Conservation (phyloP, 2,888 invertebrate genomes). For the Thymelicus lineola region DNA sequence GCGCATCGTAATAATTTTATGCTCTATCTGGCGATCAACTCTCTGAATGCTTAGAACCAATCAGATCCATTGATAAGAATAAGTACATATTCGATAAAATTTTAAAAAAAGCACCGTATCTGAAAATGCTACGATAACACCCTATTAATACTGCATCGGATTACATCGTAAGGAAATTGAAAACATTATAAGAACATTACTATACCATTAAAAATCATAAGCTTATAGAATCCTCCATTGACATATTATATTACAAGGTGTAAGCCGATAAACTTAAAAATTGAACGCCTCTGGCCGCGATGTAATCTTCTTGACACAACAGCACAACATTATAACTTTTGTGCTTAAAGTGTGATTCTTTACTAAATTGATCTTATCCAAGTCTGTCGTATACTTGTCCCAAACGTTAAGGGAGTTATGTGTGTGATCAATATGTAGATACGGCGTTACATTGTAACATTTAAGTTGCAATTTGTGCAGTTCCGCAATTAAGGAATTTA, state of each 20-base stretch:
- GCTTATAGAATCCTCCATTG: background rate
- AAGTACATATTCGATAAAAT: too few species aligned
- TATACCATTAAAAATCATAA: background rate
- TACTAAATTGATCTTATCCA: constrained; percentile 3
- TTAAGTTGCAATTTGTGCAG: background rate
- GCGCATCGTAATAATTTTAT: too few species aligned
- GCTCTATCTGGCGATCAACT: too few species aligned
- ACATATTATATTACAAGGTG: background rate
- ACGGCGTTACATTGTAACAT: background rate
- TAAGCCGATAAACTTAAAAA: constrained; percentile 7
- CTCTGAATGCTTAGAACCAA: too few species aligned
- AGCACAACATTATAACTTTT: background rate
- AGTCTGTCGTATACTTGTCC: background rate
- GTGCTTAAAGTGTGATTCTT: background rate
- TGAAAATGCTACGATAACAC: too few species aligned
- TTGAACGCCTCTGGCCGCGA: constrained; percentile 5
- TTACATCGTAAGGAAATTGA: too few species aligned
- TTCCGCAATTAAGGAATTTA: too few species aligned
- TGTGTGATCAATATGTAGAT: background rate
- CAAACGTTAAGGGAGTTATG: background rate
- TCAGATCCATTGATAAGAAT: too few species aligned
- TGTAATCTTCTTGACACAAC: constrained; percentile 11
- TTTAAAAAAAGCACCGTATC: too few species aligned
- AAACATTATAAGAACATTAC: too few species aligned
- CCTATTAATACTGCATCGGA: too few species aligned